Evolutionary conservation across 2,888 invertebrate genomes (phyloP).

Genomic region (Clepsis dumicolana): DNA sequence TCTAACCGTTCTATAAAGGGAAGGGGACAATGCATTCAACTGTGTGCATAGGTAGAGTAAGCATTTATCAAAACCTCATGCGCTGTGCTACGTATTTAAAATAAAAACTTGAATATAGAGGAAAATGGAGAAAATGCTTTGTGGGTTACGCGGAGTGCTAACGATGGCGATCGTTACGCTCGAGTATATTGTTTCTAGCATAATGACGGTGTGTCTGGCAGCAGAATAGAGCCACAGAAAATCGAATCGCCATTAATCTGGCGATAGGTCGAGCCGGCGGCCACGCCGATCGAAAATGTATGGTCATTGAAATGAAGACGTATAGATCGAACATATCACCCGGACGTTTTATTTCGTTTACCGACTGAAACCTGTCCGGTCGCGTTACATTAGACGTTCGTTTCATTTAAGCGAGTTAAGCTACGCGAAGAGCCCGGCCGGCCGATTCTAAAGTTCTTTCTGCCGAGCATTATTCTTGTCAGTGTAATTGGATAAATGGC

Average conservation of each 20-base stretch:
- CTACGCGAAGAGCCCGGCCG: conserved; percentile 52
- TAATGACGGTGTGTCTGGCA: conserved; percentile 38
- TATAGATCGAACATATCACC: conserved; percentile 68
- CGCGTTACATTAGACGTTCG: conserved; percentile 59
- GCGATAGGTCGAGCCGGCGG: conserved; percentile 43
- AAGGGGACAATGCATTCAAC: too few relatives aligned
- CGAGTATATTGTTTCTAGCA: conserved; percentile 29
- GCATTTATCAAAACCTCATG: neutral
- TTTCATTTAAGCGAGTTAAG: conserved; percentile 60
- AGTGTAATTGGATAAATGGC: conserved; percentile 66
- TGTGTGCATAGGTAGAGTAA: too few relatives aligned
- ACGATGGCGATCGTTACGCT: conserved; percentile 35
- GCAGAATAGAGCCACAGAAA: conserved; percentile 53
- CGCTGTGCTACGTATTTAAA: neutral
- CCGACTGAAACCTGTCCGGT: conserved; percentile 56
- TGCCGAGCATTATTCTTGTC: conserved; percentile 59
- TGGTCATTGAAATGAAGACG: conserved; percentile 50
- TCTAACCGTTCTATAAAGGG: too few relatives aligned
- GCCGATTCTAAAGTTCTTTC: conserved; percentile 63
- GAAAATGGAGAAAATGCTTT: conserved; percentile 10
- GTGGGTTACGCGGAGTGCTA: conserved; percentile 17
- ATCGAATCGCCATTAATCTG: conserved; percentile 51
- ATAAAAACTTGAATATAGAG: neutral
- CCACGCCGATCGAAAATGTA: conserved; percentile 49
- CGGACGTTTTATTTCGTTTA: conserved; percentile 70